These are phyloP conservation scores for Sisyra terminalis DNA, from an alignment of 2,888 invertebrate genomes.

Conservation along the genomic window DNA sequence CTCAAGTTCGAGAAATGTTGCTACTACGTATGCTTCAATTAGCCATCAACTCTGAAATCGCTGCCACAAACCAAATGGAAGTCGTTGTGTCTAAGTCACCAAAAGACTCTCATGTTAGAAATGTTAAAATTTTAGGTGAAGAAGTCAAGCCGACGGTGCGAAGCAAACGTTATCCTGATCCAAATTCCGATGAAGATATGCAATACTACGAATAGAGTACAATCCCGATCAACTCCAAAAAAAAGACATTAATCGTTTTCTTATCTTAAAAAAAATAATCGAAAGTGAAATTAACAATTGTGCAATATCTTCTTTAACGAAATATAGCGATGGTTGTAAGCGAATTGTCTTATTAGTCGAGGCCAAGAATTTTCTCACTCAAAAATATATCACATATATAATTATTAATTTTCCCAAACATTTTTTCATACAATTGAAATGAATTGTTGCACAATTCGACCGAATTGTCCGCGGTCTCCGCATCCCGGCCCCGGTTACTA, in stretches of 20 bases:
- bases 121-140: slow-evolving; percentile 55
- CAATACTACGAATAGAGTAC: slow-evolving; percentile 7
- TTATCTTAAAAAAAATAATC: neutral
- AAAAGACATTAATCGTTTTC: no score
- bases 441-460: no score
- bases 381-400: neutral
- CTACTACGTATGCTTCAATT: slow-evolving; percentile 54
- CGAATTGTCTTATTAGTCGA: no score
- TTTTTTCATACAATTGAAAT: no score
- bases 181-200: slow-evolving; percentile 19
- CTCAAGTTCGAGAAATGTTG: slow-evolving; percentile 53
- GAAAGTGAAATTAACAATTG: neutral
- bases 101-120: slow-evolving; percentile 41
- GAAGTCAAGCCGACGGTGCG: slow-evolving; percentile 27
- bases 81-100: slow-evolving; percentile 30
- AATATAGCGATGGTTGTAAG: no score
- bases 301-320: neutral
- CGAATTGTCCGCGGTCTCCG: no score
- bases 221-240: no score
- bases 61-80: slow-evolving; percentile 16
- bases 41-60: slow-evolving; percentile 40
- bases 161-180: slow-evolving; percentile 21
- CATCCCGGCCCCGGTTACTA: no score
- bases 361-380: neutral
- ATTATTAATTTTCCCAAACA: no score